Percentiles rank a stretch among this genome's conserved stretches.
Conservation (phyloP, 1,140 invertebrate genomes). For the Papilio glaucus region DNA sequence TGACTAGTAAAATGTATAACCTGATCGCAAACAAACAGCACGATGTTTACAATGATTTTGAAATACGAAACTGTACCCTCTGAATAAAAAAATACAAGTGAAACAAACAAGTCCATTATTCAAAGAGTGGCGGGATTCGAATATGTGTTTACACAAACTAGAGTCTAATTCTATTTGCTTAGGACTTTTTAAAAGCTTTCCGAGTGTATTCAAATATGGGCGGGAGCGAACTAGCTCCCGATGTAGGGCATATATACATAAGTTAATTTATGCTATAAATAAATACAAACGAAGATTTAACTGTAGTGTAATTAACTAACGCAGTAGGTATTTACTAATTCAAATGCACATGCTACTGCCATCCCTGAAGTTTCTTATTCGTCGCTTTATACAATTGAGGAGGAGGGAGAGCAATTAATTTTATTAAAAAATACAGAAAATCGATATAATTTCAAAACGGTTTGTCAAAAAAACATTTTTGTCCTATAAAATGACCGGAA, state of each 20-base stretch:
- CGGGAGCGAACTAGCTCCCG: neutral
- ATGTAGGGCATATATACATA: neutral
- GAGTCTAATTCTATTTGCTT: neutral
- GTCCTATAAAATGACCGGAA: no score
- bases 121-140: neutral
- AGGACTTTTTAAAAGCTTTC: neutral
- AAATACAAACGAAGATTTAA: neutral
- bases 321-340: no score
- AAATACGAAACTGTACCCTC: neutral
- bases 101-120: neutral
- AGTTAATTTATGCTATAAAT: neutral
- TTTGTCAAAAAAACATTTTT: no score
- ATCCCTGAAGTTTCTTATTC: no score
- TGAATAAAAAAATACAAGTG: neutral
- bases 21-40: no score
- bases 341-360: no score
- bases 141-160: neutral
- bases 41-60: neutral
- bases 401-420: no score
- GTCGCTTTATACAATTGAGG: no score
- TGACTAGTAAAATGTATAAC: no score
- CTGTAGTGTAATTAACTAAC: no score
- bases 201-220: neutral
- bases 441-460: no score
- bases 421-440: no score